These are phyloP conservation scores for Cristatella mucedo DNA, from an alignment of 2,888 invertebrate genomes.

Conservation along the genomic window DNA sequence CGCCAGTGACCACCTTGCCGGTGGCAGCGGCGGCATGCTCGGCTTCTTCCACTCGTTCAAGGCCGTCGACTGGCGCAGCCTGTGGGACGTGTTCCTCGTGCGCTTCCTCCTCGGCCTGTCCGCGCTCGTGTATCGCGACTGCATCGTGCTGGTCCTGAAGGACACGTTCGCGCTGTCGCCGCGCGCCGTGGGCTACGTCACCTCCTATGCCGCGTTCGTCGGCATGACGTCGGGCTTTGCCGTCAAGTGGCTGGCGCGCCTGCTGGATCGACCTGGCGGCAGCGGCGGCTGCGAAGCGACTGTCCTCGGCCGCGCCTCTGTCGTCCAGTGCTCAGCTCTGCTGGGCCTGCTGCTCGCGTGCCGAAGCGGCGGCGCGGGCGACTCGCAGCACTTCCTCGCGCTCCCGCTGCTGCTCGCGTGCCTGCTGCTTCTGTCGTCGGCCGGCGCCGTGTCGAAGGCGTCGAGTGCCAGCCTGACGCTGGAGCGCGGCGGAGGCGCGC, in stretches of 20 bases:
- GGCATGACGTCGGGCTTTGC: constrained; percentile 27
- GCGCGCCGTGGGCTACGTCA: constrained; percentile 28
- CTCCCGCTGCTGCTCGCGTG: no score
- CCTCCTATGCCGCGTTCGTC: constrained; percentile 27
- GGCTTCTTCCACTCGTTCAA: constrained; percentile 18
- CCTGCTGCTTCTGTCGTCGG: no score
- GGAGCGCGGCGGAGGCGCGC: constrained; percentile 17
- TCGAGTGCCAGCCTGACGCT: constrained; percentile 25
- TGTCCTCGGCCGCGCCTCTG: no score
- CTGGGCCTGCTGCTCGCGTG: no score
- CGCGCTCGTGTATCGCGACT: constrained; percentile 29
- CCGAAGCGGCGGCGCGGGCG: no score
- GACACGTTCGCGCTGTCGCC: constrained; percentile 25
- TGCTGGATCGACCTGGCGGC: no score
- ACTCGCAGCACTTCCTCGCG: no score
- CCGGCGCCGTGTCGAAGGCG: constrained; percentile 28
- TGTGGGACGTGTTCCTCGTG: constrained; percentile 34
- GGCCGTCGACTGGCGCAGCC: constrained; percentile 21
- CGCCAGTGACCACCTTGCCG: no score
- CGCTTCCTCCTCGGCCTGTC: constrained; percentile 32
- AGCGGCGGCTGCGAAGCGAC: no score
- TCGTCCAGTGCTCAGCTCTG: no score
- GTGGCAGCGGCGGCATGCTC: no score
- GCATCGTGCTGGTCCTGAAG: constrained; percentile 25
- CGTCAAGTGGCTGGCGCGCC: constrained; percentile 24